Evolutionary conservation across 2,797 vertebrate genomes (phyloP).

Genomic region (Cheirogaleus major): DNA sequence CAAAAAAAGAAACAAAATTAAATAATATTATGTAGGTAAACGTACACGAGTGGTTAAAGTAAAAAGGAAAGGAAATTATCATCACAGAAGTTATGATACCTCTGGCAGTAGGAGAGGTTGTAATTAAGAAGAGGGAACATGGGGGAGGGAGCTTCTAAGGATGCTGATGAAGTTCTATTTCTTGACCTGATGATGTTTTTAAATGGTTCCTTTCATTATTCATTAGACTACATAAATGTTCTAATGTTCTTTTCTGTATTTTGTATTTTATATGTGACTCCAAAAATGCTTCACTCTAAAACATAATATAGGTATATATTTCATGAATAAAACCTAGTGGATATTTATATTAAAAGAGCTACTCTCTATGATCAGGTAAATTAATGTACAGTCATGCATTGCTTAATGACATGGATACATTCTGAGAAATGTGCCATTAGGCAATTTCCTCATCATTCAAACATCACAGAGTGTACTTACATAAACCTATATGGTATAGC

Average conservation of each 20-base stretch:
- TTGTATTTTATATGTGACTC: background rate
- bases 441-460: background rate
- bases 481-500: background rate
- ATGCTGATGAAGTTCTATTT: background rate
- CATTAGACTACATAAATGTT: background rate
- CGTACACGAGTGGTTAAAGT: background rate
- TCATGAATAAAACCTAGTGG: background rate
- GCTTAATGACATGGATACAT: background rate
- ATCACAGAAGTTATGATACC: background rate
- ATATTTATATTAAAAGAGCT: background rate
- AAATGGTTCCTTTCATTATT: background rate
- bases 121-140: background rate
- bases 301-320: background rate
- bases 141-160: background rate
- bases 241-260: background rate
- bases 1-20: background rate
- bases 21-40: background rate
- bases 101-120: background rate
- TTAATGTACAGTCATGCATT: background rate
- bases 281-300: background rate
- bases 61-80: background rate
- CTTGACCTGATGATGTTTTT: background rate
- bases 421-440: background rate
- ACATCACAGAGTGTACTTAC: background rate
- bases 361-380: background rate